Evolutionary conservation across 1,140 invertebrate species (phyloP).

Genomic region (Pseudomyrmex concolor): DNA sequence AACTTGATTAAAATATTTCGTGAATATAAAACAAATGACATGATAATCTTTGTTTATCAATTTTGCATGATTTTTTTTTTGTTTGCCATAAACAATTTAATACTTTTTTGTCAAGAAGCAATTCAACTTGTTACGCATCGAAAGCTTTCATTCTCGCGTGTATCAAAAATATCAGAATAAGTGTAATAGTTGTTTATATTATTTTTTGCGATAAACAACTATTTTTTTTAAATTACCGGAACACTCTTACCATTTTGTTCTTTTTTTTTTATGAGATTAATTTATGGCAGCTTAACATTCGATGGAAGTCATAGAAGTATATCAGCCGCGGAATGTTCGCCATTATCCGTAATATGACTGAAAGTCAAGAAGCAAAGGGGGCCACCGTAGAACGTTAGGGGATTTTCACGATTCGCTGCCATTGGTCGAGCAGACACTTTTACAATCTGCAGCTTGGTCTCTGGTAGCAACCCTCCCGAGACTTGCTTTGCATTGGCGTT

Average conservation of each 20-base stretch:
- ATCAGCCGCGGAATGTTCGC: conserved; percentile 73
- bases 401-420: not conserved
- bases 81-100: too few relatives aligned
- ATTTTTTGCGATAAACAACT: too few relatives aligned
- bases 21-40: too few relatives aligned
- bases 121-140: too few relatives aligned
- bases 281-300: conserved; percentile 77
- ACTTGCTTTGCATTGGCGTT: conserved; percentile 67
- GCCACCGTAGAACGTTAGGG: conserved; percentile 28
- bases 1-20: too few relatives aligned
- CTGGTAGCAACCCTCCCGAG: conserved; percentile 66
- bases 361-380: conserved; percentile 52
- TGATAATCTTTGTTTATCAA: too few relatives aligned
- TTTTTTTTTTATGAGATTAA: conserved; percentile 78
- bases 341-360: conserved; percentile 71
- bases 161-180: too few relatives aligned
- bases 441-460: conserved; percentile 57
- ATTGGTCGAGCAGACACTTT: conserved; percentile 66
- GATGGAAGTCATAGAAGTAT: conserved; percentile 73
- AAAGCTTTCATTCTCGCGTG: too few relatives aligned
- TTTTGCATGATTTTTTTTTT: too few relatives aligned
- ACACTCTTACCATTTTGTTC: conserved; percentile 10
- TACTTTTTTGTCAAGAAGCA: too few relatives aligned
- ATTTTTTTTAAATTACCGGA: not conserved
- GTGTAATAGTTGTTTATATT: too few relatives aligned